These are phyloP conservation scores for Brachyhypopomus gauderio DNA, from an alignment of 2,113 vertebrate genomes.

Conservation along the genomic window DNA sequence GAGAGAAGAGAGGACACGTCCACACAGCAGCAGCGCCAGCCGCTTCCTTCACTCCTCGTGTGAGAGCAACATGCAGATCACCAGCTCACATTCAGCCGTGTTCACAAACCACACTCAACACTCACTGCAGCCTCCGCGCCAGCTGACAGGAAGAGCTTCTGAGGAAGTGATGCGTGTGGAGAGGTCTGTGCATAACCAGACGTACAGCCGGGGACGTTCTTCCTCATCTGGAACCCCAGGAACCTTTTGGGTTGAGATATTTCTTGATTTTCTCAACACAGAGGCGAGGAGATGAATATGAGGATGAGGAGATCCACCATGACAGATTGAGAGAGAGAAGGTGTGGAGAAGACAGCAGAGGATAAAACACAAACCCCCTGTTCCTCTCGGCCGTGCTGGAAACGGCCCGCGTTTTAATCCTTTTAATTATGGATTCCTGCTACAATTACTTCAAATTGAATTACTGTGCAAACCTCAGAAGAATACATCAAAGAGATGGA, in stretches of 20 bases:
- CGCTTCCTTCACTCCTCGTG: background rate
- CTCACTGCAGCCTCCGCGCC: background rate
- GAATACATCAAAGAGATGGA: constrained; percentile 68
- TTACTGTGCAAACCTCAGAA: constrained; percentile 80
- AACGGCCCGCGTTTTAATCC: constrained; percentile 77
- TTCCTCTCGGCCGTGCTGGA: constrained; percentile 72
- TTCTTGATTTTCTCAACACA: background rate
- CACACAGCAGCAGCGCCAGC: constrained; percentile 5
- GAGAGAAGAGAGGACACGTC: background rate
- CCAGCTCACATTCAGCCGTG: background rate
- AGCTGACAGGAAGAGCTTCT: background rate
- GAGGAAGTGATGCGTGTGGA: background rate
- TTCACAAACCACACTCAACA: background rate
- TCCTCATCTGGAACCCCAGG: background rate
- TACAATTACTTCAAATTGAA: constrained; percentile 82
- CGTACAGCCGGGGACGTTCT: too few relatives aligned
- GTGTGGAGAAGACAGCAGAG: constrained; percentile 11
- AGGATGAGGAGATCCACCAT: background rate
- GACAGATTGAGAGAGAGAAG: background rate
- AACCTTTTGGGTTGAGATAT: background rate
- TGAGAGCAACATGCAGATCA: constrained; percentile 15
- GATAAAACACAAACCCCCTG: constrained; percentile 60
- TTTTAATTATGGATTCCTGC: constrained; percentile 76
- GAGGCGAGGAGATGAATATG: background rate
- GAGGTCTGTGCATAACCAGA: background rate